Evolutionary conservation across 30 jellyfish, hydroid and myxozoan species (phyloP).

Genomic region (Pelagia noctiluca): DNA sequence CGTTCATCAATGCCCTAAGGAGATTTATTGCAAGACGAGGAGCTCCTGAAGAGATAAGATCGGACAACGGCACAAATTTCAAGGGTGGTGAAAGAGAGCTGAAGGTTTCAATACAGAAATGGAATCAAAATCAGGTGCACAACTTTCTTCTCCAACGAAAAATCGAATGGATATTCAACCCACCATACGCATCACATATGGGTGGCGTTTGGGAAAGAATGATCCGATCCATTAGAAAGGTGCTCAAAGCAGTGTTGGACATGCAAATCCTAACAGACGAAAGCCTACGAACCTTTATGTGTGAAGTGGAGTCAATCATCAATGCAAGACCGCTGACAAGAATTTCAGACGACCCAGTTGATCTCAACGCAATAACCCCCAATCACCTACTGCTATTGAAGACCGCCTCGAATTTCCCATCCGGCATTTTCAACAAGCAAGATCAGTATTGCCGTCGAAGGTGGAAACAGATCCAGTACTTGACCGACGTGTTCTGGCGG

Average conservation of each 20-base stretch:
- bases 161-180: constrained; percentile 58
- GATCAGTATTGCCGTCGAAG: constrained; percentile 49
- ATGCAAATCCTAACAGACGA: constrained; percentile 62
- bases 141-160: constrained; percentile 29
- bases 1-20: constrained; percentile 54
- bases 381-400: constrained; percentile 58
- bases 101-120: constrained; percentile 16
- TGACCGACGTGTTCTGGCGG: constrained; percentile 68
- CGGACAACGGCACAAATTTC: constrained; percentile 55
- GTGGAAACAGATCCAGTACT: constrained; percentile 62
- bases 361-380: constrained; percentile 64
- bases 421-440: constrained; percentile 38
- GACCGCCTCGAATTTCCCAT: constrained; percentile 33
- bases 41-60: constrained; percentile 21
- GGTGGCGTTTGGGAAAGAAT: constrained; percentile 82
- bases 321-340: constrained; percentile 70
- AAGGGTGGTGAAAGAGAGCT: constrained; percentile 42
- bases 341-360: constrained; percentile 66
- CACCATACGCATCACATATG: constrained; percentile 67
- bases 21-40: constrained; percentile 66
- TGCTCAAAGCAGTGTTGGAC: constrained; percentile 11
- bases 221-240: constrained; percentile 50
- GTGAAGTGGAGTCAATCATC: constrained; percentile 61
- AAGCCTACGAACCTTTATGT: constrained; percentile 48
- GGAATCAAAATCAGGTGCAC: constrained; percentile 43